Percentiles rank a stretch among this genome's conserved stretches.
Conservation (phyloP, 2,888 invertebrate species). For the Willowsia nigromaculata region DNA sequence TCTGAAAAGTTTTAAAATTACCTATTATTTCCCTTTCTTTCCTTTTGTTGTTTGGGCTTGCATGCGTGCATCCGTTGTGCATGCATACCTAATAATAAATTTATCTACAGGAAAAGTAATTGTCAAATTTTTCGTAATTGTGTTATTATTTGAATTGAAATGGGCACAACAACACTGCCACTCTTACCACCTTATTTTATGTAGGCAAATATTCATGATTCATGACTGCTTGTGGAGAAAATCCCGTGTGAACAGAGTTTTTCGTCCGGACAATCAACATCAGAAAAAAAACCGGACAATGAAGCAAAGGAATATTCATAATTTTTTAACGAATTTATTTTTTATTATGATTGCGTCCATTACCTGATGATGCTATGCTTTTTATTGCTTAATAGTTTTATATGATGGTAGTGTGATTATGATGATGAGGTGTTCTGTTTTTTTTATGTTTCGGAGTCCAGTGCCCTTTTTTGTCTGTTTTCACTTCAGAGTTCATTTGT, state of each 20-base stretch:
- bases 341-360: constrained; percentile 28
- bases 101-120: neutral
- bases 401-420: constrained; percentile 22
- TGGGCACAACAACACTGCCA: neutral
- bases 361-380: neutral
- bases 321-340: constrained; percentile 43
- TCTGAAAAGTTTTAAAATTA: neutral
- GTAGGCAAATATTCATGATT: too few relatives aligned
- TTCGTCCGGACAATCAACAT: neutral
- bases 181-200: too few relatives aligned
- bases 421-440: neutral
- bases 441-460: constrained; percentile 10
- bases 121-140: constrained; percentile 15
- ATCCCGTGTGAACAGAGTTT: constrained; percentile 48
- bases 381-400: constrained; percentile 36
- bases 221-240: constrained; percentile 35
- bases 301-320: neutral
- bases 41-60: neutral
- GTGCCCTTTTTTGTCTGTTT: constrained; percentile 39
- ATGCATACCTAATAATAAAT: constrained; percentile 18
- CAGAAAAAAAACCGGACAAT: constrained; percentile 15
- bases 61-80: neutral
- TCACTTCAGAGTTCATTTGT: neutral
- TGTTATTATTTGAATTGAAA: constrained; percentile 20
- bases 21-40: neutral